A percentile compares a stretch with the other conserved stretches of the same genome.
phyloP scores from a whole-genome alignment of 2,797 vertebrate genomes.

The Sebastes goodei region DNA sequence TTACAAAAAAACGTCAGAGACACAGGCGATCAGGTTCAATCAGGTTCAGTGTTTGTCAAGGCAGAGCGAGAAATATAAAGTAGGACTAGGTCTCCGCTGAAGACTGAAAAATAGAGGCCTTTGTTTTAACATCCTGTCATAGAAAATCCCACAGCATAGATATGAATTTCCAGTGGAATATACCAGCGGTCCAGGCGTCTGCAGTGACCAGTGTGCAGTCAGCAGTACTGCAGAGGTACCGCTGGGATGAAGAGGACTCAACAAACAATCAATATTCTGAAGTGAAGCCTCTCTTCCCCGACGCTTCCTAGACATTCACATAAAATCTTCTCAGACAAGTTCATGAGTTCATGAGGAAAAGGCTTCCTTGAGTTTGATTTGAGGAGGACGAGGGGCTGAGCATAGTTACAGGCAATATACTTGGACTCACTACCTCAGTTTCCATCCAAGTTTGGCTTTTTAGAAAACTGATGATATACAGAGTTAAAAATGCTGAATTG shows the following conservation, averaged over 20 bases:
- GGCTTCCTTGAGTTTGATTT: conserved; percentile 7
- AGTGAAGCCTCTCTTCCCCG: not conserved
- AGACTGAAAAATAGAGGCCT: conserved; percentile 59
- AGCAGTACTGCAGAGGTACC: not conserved
- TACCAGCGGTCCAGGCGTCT: conserved; percentile 5
- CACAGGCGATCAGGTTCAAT: conserved; percentile 16
- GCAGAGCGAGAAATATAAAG: conserved; percentile 40
- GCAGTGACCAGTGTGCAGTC: not conserved
- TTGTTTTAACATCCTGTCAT: conserved; percentile 33
- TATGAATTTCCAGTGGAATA: conserved; percentile 18
- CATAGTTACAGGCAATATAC: not conserved
- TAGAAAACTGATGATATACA: not conserved
- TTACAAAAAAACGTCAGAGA: conserved; percentile 24
- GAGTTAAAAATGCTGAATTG: not conserved
- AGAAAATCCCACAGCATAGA: conserved; percentile 29
- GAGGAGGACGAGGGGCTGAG: not conserved
- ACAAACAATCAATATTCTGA: not conserved
- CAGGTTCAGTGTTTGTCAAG: conserved; percentile 40
- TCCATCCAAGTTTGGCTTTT: conserved; percentile 9
- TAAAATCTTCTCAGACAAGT: not conserved
- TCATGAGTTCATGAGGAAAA: not conserved
- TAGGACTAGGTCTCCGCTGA: conserved; percentile 17
- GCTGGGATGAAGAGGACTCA: not conserved
- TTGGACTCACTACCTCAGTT: not conserved
- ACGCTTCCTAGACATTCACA: not conserved